Evolutionary conservation across 2,888 invertebrate species (phyloP).

Genomic region (Tethea ocularis): DNA sequence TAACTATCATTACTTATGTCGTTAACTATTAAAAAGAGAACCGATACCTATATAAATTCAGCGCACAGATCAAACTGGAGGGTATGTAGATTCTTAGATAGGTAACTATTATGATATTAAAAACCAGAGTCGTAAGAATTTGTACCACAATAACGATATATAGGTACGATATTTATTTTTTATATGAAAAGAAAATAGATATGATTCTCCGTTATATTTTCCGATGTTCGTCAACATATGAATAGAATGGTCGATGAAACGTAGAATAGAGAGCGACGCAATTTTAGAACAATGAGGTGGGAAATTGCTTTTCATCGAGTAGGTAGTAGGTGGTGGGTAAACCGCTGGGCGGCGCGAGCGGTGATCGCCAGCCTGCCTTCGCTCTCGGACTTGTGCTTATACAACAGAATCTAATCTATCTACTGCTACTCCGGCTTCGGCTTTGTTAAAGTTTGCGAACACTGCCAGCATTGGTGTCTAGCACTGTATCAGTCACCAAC

Average conservation of each 20-base stretch:
- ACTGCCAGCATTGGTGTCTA: background rate
- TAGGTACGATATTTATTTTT: too few relatives aligned
- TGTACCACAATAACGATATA: background rate
- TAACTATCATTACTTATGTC: too few relatives aligned
- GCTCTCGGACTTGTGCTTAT: slow-evolving; percentile 16
- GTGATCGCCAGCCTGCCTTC: slow-evolving; percentile 13
- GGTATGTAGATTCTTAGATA: too few relatives aligned
- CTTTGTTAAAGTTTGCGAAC: slow-evolving; percentile 8
- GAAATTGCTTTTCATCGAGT: slow-evolving; percentile 66
- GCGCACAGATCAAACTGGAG: too few relatives aligned
- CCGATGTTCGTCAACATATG: slow-evolving; percentile 54
- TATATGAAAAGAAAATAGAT: slow-evolving; percentile 13
- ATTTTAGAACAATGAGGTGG: slow-evolving; percentile 74
- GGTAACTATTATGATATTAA: too few relatives aligned
- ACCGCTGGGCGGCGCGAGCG: slow-evolving; percentile 16
- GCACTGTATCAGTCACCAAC: background rate
- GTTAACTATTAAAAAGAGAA: too few relatives aligned
- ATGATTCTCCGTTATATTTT: slow-evolving; percentile 42
- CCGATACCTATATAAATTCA: too few relatives aligned
- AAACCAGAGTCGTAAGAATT: background rate
- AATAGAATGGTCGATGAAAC: slow-evolving; percentile 49
- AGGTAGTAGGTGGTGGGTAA: slow-evolving; percentile 32
- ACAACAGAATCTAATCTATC: slow-evolving; percentile 27
- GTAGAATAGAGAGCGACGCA: slow-evolving; percentile 53
- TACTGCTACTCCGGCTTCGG: slow-evolving; percentile 5